Evolutionary conservation across 2,797 vertebrate genomes (phyloP), one percentile per base, ranked within the genome.

Genomic region (Channallabes apus): DNA sequence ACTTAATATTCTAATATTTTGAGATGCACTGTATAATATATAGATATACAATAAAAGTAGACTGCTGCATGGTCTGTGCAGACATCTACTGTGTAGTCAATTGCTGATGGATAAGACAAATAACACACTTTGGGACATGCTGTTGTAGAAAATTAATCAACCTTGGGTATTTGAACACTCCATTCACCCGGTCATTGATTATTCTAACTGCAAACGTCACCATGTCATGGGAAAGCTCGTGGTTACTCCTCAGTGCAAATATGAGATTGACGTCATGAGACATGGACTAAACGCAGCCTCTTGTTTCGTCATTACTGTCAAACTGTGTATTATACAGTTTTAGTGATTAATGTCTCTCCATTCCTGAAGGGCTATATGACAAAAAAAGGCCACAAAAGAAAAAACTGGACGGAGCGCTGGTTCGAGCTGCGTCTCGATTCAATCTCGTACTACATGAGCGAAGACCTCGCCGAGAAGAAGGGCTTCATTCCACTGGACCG

Each of bases 351-450:
- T 38, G 61, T 67, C 22, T 68, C 83, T 46, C 29, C 27, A 29
- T 81, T 78, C 61, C 17, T 51, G 35, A 68, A 99, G 98, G 98
- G 98, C 84, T 99, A 98, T 86, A 95, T 99, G 96, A 93, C 96
- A 94, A 99, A 99, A 91, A 99, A 99, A 90, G 98, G 98, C 9
- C 98, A 99, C 91, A 97, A 93, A 91, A 94, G 97, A 94, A 99
- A 99, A 95, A 99, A 99, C 81, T 99, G 98, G 98, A 99, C 96
- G 0, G 98, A 99, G 91, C 96, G 97, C 67, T 99, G 98, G 98
- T 99, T 99, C 92, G 92, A 97, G 84, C 94, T 99, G 83, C 97
- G 95, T 88, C 97, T 96, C 32, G 94, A 90, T 89, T 88, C 92
- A 80, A 96, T 99, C 85, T 97, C 96, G 24, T 99, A 99, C 90